A percentile compares a stretch with the other conserved stretches of the same genome.
phyloP scores from a whole-genome alignment of 2,113 vertebrate species.

The Nestor notabilis region DNA sequence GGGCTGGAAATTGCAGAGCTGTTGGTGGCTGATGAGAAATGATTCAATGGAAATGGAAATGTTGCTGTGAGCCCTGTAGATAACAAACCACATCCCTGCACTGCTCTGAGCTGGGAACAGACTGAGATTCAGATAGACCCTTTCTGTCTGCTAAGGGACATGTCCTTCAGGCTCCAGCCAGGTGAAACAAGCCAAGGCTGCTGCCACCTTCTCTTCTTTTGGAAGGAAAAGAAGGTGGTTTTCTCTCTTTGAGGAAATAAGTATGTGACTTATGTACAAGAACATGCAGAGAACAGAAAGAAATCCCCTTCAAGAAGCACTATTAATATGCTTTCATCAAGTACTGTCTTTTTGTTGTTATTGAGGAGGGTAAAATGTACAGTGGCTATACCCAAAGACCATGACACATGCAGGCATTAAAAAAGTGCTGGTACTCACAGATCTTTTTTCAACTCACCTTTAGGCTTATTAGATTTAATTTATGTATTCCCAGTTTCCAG shows the following conservation, averaged over 20 bases:
- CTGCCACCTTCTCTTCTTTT: neutral
- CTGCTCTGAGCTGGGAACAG: neutral
- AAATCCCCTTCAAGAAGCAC: neutral
- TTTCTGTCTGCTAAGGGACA: neutral
- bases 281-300: neutral
- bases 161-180: neutral
- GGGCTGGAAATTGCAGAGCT: constrained; percentile 19
- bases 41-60: neutral
- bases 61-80: neutral
- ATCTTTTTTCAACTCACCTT: neutral
- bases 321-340: neutral
- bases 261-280: accelerated
- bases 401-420: neutral
- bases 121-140: neutral
- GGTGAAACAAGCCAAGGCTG: neutral
- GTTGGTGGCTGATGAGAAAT: neutral
- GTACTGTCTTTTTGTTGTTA: neutral
- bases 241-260: neutral
- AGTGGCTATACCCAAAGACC: neutral
- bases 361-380: neutral
- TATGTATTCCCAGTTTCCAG: neutral
- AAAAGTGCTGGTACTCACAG: neutral
- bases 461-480: neutral
- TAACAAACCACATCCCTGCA: neutral
- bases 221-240: neutral